Base-by-base conservation (phyloP, 2,113 vertebrate species). In the Capricornis sumatraensis region DNA sequence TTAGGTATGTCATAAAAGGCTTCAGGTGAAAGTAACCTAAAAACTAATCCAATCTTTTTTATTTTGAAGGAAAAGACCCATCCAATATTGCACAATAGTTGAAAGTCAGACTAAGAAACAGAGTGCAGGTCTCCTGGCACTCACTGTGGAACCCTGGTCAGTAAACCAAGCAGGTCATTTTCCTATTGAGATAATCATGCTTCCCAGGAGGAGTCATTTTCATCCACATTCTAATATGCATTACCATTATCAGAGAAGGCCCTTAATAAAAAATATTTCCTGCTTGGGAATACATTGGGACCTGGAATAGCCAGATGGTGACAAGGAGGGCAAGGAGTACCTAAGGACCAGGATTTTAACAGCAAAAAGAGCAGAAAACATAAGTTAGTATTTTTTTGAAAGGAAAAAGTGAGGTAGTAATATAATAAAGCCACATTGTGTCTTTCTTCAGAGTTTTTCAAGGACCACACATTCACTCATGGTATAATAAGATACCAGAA, bases 11-110 rank as follows among this genome's bases (percentile, higher is more conserved):
- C 84, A 74, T 55, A 91, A 95, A 96, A 85, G 62, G 57, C 36
- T 92, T 95, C 19, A 92, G 33, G n/a, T 96, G n/a, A 55, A 93
- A 91, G 50, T 83, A 94, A 91, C 78, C 13, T 92, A 76, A 93
- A 96, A 96, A 50, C 12, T 30, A 95, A 94, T 55, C 17, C 9
- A 85, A 3, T 57, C 43, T 91, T 83, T 83, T 87, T 87, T 87
- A 87, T 78, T 79, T 58, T 84, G 40, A 25, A 88, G 81, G 21
- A 93, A 87, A 85, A 87, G 86, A 92, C 5, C 76, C 43, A 78
- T 71, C 15, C 58, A 89, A 62, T 62, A 92, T 79, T 83, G 78
- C 11, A 86, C 25, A 91, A 45, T 7, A 57, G 55, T 83, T 95
- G 25, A 92, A 7, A 71, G 28, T 74, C 25, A 83, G 12, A 96